These are phyloP conservation scores for Lasaia peninsularis DNA, from an alignment of 1,140 invertebrate species.

Conservation along the genomic window DNA sequence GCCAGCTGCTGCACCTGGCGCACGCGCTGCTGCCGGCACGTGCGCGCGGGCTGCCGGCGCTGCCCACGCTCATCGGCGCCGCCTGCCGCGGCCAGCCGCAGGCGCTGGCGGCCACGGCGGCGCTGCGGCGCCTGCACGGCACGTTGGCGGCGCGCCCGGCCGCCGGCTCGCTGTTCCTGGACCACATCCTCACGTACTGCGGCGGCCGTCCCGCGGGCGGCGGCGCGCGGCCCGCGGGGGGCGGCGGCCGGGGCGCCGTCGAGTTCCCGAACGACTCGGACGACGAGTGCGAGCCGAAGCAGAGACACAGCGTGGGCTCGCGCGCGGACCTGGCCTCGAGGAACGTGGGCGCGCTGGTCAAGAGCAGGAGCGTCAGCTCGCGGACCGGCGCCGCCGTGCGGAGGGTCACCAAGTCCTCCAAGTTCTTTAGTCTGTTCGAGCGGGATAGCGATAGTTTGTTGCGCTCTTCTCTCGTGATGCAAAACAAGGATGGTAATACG, in stretches of 20 bases:
- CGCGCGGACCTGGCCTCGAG: conserved; percentile 52
- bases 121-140: conserved; percentile 86
- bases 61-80: conserved; percentile 89
- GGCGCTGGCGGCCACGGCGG: conserved; percentile 88
- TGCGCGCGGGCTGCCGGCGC: conserved; percentile 87
- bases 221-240: conserved; percentile 39
- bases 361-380: conserved; percentile 73
- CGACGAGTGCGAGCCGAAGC: conserved; percentile 59
- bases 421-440: conserved; percentile 73
- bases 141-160: conserved; percentile 88
- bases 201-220: conserved; percentile 49
- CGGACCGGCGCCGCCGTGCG: conserved; percentile 63
- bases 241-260: conserved; percentile 42
- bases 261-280: conserved; percentile 68
- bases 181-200: conserved; percentile 84
- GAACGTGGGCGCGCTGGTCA: conserved; percentile 67
- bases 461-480: conserved; percentile 86
- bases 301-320: conserved; percentile 66
- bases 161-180: conserved; percentile 89
- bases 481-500: conserved; percentile 82
- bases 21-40: conserved; percentile 90
- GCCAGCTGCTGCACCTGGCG: conserved; percentile 91
- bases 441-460: conserved; percentile 82
- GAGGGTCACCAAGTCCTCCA: conserved; percentile 64
- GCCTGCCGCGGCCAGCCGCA: conserved; percentile 81